Evolutionary conservation across 2,888 invertebrate genomes (phyloP), one percentile per base, ranked within the genome.

Genomic region (Halocaridina rubra): DNA sequence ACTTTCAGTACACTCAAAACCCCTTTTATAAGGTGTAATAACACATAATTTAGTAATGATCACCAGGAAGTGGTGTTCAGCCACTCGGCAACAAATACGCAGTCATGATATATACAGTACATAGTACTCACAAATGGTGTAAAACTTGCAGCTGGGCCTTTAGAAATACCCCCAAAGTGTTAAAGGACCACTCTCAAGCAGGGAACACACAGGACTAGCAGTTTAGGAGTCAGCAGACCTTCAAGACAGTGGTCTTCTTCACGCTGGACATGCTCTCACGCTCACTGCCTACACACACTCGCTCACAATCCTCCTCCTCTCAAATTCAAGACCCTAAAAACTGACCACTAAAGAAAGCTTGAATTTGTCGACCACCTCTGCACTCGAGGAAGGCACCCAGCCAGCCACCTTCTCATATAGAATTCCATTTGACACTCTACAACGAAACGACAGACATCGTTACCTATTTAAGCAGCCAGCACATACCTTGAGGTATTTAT

Each of bases 191-290:
- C 53, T 53, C 53, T n/a, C 53, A 53, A 53, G 53, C 53, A 53
- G 53, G 53, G n/a, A n/a, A 53, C 53, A 53, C 53, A 53, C 53
- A 53, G 53, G 53, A 53, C 53, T 53, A 80, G n/a, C 30, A 80
- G 71, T 22, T 30, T 27, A 71, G 80, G 30, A 71, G 24, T 22
- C 39, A 46, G 67, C 78, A 78, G 78, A 67, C 67, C 80, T 71
- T 71, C 80, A 76, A 81, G 76, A 81, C 75, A 75, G 75, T n/a
- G n/a, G n/a, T n/a, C n/a, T n/a, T n/a, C n/a, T n/a, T 64, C 81
- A 64, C 81, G 24, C 75, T 81, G 75, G 75, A 67, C 81, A 76
- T 81, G 74, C 75, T 81, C 81, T 61, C 81, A n/a, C n/a, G n/a
- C n/a, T n/a, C n/a, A n/a, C n/a, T n/a, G n/a, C n/a, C n/a, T n/a